Evolutionary conservation across 2,113 vertebrate genomes (phyloP).

Genomic region (Brachypteracias leptosomus): DNA sequence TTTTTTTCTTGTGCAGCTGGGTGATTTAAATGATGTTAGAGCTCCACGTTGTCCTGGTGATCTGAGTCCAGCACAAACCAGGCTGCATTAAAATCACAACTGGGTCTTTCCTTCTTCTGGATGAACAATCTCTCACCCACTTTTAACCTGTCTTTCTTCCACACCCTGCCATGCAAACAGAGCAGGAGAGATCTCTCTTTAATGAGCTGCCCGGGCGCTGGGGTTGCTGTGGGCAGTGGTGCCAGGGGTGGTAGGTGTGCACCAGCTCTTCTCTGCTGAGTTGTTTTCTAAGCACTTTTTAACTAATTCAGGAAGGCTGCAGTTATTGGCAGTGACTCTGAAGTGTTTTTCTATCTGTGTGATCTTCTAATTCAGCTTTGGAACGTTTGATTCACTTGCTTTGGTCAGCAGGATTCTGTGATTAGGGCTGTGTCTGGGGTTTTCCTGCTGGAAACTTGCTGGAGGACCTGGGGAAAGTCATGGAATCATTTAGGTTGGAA

Average conservation of each 20-base stretch:
- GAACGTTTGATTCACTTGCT: not conserved
- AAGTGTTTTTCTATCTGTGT: not conserved
- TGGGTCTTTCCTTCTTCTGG: not conserved
- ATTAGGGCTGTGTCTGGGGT: not conserved
- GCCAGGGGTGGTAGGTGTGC: constrained; percentile 6
- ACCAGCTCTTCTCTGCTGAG: fast-evolving
- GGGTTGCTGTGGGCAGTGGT: not conserved
- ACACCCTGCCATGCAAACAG: not conserved
- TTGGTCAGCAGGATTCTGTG: not conserved
- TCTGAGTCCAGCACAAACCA: fast-evolving
- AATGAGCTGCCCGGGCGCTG: not conserved
- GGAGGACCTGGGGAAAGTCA: fast-evolving
- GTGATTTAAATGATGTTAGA: not conserved
- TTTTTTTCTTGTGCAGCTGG: constrained; percentile 6
- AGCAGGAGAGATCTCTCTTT: not conserved
- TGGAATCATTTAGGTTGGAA: too few species aligned
- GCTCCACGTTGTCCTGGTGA: fast-evolving
- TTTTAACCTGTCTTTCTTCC: not conserved
- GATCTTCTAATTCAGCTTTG: not conserved
- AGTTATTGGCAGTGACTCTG: not conserved
- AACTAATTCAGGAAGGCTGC: not conserved
- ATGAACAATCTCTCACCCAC: not conserved
- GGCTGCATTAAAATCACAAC: fast-evolving
- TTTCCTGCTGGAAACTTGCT: fast-evolving
- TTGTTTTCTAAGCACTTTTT: constrained; percentile 3